These are phyloP conservation scores for Telmatherina bonti DNA, from an alignment of 2,797 vertebrate genomes.

Conservation along the genomic window DNA sequence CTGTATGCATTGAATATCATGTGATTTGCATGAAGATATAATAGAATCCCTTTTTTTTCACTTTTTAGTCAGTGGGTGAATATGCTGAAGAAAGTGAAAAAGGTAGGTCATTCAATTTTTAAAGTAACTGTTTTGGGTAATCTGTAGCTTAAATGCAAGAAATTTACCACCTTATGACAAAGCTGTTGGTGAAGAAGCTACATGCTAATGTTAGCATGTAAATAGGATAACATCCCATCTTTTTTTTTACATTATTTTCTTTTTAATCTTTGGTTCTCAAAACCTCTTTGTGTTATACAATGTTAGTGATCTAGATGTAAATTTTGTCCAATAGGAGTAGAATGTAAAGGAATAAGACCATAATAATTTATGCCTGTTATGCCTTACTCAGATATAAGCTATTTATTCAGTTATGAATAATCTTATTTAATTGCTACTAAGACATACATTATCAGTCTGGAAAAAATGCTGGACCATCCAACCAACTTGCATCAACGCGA, in stretches of 20 bases:
- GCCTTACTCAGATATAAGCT: background rate
- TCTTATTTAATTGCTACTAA: background rate
- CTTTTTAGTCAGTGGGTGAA: constrained; percentile 85
- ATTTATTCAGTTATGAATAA: too few relatives aligned
- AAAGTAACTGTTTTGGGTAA: background rate
- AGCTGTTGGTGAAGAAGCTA: background rate
- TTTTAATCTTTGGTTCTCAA: background rate
- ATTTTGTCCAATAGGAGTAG: too few relatives aligned
- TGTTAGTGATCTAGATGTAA: too few relatives aligned
- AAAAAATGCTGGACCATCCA: background rate
- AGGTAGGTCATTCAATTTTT: constrained; percentile 72
- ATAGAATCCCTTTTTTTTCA: background rate
- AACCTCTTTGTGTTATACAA: too few relatives aligned
- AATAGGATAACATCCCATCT: background rate
- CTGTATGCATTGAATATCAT: background rate
- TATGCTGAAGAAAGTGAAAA: constrained; percentile 84
- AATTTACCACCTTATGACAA: background rate
- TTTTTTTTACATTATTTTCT: background rate
- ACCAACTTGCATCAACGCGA: background rate
- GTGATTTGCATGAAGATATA: constrained; percentile 3
- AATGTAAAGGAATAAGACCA: too few relatives aligned
- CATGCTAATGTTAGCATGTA: background rate
- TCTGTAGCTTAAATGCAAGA: background rate
- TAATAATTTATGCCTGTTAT: background rate
- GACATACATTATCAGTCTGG: background rate